Percentiles rank a stretch among this genome's conserved stretches.
Evolutionary conservation across 2,888 invertebrate species (phyloP).

Genomic region (Himalopsyche japonica): DNA sequence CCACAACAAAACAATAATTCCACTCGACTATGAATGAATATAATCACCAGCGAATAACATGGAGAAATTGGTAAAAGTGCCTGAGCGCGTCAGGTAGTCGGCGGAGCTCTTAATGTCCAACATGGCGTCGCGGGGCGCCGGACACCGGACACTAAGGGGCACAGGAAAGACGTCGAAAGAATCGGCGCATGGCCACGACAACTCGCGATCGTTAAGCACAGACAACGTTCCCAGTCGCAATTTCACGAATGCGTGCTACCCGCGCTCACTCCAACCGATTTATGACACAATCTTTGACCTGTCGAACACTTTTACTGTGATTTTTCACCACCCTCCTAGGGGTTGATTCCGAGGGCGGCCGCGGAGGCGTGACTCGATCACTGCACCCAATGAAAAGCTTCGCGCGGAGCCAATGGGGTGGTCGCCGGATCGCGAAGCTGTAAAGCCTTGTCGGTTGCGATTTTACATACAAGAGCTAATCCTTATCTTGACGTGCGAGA

Average conservation of each 20-base stretch:
- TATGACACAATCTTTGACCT: conserved; percentile 29
- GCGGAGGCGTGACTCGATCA: conserved; percentile 39
- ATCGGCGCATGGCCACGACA: conserved; percentile 17
- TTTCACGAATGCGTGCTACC: conserved; percentile 44
- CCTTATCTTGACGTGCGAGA: conserved; percentile 54
- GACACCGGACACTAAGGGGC: conserved; percentile 23
- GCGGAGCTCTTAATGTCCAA: conserved; percentile 91
- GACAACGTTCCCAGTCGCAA: conserved; percentile 48
- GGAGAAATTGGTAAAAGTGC: conserved; percentile 92
- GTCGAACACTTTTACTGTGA: neutral
- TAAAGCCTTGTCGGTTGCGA: conserved; percentile 7
- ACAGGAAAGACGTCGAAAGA: neutral
- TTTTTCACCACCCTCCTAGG: neutral
- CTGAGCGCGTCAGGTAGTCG: conserved; percentile 88
- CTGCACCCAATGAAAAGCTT: conserved; percentile 42
- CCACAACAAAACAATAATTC: neutral
- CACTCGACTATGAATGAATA: neutral
- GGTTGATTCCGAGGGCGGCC: conserved; percentile 40
- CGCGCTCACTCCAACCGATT: conserved; percentile 34
- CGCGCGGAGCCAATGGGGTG: conserved; percentile 1
- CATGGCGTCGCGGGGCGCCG: conserved; percentile 57
- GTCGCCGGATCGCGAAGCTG: neutral
- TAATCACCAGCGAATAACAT: conserved; percentile 86
- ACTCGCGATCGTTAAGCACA: conserved; percentile 43
- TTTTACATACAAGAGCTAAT: conserved; percentile 53